Conservation (phyloP, 2,888 invertebrate genomes). For the Alsophila aescularia region DNA sequence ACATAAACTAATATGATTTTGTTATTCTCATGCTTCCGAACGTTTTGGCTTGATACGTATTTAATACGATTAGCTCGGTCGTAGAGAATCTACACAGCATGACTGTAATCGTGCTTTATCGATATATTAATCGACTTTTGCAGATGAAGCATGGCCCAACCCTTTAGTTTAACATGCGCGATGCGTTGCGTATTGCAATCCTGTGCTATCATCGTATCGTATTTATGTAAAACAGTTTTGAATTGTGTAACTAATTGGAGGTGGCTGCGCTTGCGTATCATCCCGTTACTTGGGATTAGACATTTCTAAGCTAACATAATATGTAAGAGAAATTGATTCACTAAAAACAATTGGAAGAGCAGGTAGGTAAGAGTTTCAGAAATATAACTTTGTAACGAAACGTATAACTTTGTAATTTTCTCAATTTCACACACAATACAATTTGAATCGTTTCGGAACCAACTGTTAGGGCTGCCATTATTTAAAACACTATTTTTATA, state of each 20-base stretch:
- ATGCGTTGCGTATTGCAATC: conserved; percentile 8
- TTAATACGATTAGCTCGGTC: conserved; percentile 44
- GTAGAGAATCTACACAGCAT: conserved; percentile 29
- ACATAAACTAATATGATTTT: conserved; percentile 49
- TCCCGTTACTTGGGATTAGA: conserved; percentile 1
- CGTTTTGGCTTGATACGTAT: conserved; percentile 37
- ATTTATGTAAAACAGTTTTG: conserved; percentile 25
- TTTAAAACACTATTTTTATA: too few species aligned
- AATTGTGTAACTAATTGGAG: conserved; percentile 27
- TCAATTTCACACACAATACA: too few species aligned
- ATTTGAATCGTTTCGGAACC: too few species aligned
- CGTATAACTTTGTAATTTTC: too few species aligned
- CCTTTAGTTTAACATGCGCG: conserved; percentile 32
- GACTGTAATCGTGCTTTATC: conserved; percentile 40
- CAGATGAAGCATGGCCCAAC: conserved; percentile 31
- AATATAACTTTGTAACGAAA: too few species aligned
- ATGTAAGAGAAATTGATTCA: too few species aligned
- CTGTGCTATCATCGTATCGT: conserved; percentile 14
- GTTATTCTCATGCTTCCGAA: conserved; percentile 35
- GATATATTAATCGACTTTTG: conserved; percentile 33
- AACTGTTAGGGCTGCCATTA: too few species aligned
- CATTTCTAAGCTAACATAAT: background rate
- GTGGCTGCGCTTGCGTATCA: conserved; percentile 9
- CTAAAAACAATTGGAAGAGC: background rate
- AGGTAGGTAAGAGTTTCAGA: too few species aligned